Evolutionary conservation across 2,113 vertebrate genomes (phyloP).

Genomic region (Morphnarchus princeps): DNA sequence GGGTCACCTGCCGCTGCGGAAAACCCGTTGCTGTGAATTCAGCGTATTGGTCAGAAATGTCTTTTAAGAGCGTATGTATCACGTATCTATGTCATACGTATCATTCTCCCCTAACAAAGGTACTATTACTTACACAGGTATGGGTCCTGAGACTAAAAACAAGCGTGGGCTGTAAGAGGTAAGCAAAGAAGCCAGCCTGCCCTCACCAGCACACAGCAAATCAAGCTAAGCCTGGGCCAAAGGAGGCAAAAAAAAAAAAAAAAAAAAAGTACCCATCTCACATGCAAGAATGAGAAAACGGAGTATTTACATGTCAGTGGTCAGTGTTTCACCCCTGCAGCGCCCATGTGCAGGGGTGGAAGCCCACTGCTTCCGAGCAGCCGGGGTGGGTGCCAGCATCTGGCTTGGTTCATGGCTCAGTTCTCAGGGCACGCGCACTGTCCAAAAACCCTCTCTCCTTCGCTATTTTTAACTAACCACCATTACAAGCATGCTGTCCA

Average conservation of each 20-base stretch:
- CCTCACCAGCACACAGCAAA: no score
- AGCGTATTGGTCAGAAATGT: neutral
- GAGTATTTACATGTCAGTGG: rapidly evolving
- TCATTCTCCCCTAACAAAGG: neutral
- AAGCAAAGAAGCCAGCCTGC: neutral
- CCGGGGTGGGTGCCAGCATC: neutral
- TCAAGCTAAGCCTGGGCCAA: neutral
- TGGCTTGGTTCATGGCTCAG: neutral
- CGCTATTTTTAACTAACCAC: neutral
- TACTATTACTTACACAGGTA: neutral
- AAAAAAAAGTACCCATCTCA: neutral
- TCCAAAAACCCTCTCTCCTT: neutral
- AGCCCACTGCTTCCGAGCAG: neutral
- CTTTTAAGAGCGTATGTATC: neutral
- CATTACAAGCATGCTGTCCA: neutral
- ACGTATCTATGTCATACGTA: neutral
- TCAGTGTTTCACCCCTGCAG: neutral
- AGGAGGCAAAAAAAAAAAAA: neutral
- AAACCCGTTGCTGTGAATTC: neutral
- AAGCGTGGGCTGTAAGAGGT: neutral
- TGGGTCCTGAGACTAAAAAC: neutral
- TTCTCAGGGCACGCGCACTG: neutral
- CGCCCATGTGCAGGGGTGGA: neutral
- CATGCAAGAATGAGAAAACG: neutral
- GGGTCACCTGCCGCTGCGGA: neutral